Percentiles rank a stretch among this genome's conserved stretches.
Conservation (phyloP, 2,113 vertebrate genomes). For the Dromaius novaehollandiae region DNA sequence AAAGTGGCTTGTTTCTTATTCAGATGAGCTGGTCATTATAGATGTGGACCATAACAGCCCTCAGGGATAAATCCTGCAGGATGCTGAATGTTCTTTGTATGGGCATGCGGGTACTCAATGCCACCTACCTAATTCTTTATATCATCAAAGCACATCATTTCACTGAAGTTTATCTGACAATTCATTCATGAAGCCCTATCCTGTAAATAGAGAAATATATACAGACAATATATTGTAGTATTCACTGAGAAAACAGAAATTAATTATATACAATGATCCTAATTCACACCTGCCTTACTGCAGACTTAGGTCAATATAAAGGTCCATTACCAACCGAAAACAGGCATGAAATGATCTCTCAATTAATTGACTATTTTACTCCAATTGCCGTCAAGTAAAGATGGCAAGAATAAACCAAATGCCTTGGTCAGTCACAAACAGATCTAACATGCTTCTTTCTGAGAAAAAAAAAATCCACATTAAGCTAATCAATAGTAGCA, state of each 20-base stretch:
- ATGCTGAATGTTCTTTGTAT: neutral
- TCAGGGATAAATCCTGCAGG: neutral
- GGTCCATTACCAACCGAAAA: neutral
- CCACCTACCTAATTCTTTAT: neutral
- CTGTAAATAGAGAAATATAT: neutral
- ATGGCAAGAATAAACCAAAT: conserved; percentile 18
- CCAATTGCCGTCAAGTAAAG: neutral
- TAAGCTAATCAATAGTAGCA: conserved; percentile 44
- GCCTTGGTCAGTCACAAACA: neutral
- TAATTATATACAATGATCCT: neutral
- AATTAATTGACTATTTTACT: neutral
- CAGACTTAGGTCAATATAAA: neutral
- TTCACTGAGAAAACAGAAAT: conserved; percentile 9
- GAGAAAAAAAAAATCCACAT: conserved; percentile 20
- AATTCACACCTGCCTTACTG: neutral
- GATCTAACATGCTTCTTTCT: neutral
- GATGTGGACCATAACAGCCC: neutral
- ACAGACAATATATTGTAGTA: neutral
- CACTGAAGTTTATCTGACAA: neutral
- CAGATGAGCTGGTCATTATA: neutral
- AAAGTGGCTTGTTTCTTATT: conserved; percentile 2
- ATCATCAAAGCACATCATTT: neutral
- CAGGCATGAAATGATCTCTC: neutral
- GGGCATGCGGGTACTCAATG: neutral
- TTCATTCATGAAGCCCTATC: neutral